Conservation (phyloP, 2,113 vertebrate species). For the Lepidothrix coronata region DNA sequence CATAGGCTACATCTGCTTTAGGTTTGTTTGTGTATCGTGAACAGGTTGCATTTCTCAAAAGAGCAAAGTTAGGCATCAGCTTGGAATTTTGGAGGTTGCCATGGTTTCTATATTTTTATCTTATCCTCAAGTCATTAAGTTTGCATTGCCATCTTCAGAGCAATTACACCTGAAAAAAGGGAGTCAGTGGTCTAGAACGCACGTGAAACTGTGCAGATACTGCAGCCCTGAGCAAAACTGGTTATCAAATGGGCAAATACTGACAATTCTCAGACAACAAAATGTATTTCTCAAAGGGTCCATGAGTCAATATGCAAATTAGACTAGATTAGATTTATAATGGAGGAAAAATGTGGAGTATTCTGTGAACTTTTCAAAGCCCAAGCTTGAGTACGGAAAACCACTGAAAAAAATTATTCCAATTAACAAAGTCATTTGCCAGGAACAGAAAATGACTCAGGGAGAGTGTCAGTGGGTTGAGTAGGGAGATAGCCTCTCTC, state of each 20-base stretch:
- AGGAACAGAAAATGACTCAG: constrained; percentile 30
- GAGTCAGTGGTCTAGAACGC: not conserved
- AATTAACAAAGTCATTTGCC: constrained; percentile 14
- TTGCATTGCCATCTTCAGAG: not conserved
- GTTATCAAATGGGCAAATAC: not conserved
- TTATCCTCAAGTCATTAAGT: constrained; percentile 11
- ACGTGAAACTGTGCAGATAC: not conserved
- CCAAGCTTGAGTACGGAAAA: not conserved
- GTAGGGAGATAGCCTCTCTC: not conserved
- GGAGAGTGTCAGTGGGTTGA: not conserved
- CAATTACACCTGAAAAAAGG: not conserved
- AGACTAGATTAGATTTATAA: not conserved
- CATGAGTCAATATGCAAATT: not conserved
- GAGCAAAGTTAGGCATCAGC: not conserved
- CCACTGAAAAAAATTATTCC: not conserved
- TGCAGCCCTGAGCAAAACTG: not conserved
- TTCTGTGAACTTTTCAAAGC: constrained; percentile 27
- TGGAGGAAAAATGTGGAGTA: not conserved
- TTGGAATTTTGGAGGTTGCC: constrained; percentile 43
- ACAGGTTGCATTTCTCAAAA: constrained; percentile 2
- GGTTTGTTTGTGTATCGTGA: not conserved
- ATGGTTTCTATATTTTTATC: constrained; percentile 54
- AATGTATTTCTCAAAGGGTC: not conserved
- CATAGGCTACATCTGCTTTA: not conserved
- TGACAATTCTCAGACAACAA: not conserved